Evolutionary conservation across 1,140 invertebrate species (phyloP).

Genomic region (Metaphire vulgaris): DNA sequence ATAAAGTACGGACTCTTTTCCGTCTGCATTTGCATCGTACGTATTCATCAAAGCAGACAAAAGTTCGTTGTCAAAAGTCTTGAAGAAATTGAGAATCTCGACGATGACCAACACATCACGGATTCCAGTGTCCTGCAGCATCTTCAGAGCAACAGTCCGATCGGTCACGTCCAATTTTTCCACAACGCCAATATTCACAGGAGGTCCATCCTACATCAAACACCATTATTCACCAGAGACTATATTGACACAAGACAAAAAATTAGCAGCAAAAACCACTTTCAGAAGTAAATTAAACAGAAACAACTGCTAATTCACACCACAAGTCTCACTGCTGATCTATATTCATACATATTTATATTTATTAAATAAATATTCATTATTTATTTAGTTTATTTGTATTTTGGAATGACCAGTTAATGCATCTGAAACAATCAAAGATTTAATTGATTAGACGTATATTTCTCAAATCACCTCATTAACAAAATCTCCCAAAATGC

Average conservation of each 20-base stretch:
- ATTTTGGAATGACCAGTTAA: too few relatives aligned
- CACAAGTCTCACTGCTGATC: too few relatives aligned
- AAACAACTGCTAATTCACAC: too few relatives aligned
- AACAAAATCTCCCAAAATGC: background rate
- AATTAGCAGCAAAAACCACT: too few relatives aligned
- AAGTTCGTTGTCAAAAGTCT: background rate
- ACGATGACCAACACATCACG: background rate
- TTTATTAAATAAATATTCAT: too few relatives aligned
- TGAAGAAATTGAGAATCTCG: background rate
- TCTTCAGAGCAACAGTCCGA: background rate
- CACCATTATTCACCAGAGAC: background rate
- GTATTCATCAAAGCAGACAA: background rate
- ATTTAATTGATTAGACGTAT: background rate
- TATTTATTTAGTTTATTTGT: too few relatives aligned
- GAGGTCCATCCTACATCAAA: background rate
- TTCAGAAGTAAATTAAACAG: too few relatives aligned
- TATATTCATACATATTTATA: too few relatives aligned
- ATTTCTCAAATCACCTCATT: background rate
- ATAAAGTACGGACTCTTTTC: background rate
- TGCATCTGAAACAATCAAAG: too few relatives aligned
- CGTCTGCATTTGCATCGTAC: background rate
- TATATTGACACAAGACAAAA: too few relatives aligned
- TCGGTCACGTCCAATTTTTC: background rate
- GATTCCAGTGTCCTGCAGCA: background rate
- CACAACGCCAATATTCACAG: background rate